Percentiles rank a stretch among this genome's conserved stretches.
Conservation (phyloP, 2,113 vertebrate species). For the Setophaga kirtlandii region DNA sequence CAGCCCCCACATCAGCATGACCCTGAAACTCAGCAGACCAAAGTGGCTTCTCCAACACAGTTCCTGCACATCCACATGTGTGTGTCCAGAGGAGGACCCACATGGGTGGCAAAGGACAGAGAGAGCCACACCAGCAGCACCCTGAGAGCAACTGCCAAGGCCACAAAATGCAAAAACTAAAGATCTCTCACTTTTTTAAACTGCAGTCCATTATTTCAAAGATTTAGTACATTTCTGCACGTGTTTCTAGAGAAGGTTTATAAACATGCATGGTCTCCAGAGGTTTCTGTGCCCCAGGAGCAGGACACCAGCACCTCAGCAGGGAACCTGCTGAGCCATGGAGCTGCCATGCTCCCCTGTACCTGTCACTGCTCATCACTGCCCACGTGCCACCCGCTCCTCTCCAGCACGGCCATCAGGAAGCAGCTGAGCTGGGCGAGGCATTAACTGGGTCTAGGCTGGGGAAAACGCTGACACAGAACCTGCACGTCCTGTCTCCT, state of each 20-base stretch:
- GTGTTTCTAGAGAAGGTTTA: background rate
- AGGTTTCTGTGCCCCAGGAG: rapidly evolving
- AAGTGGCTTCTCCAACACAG: rapidly evolving
- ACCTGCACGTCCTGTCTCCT: background rate
- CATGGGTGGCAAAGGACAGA: background rate
- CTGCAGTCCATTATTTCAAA: background rate
- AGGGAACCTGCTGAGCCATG: rapidly evolving
- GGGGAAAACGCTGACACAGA: background rate
- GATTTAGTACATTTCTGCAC: rapidly evolving
- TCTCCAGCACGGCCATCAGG: rapidly evolving
- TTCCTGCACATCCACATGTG: background rate
- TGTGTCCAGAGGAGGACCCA: background rate
- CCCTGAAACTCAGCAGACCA: background rate
- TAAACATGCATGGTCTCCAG: rapidly evolving
- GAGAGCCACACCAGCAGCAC: background rate
- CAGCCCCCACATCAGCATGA: background rate
- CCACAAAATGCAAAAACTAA: background rate
- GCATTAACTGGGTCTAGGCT: background rate
- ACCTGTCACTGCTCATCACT: background rate
- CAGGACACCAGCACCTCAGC: background rate
- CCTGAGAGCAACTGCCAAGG: background rate
- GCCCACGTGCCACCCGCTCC: rapidly evolving
- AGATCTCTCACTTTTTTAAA: background rate
- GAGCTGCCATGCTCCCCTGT: rapidly evolving
- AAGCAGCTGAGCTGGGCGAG: background rate